phyloP scores from a whole-genome alignment of 64 coral and sea anemone genomes.

The Montipora foliosa region DNA sequence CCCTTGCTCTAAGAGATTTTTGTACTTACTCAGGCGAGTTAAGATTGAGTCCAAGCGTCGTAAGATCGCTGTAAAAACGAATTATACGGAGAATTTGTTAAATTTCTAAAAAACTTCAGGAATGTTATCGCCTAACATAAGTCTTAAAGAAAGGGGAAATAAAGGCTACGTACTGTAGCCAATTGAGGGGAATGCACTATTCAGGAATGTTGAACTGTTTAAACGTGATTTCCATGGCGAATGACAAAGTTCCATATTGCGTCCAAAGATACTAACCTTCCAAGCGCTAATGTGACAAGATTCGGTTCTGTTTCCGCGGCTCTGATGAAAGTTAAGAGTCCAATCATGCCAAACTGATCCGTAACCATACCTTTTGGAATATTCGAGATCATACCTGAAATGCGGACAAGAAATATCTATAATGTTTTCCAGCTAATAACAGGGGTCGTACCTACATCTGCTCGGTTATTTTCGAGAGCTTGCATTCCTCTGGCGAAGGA shows the following conservation, averaged over 20 bases:
- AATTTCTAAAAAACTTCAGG: no score
- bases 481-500: no score
- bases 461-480: background rate
- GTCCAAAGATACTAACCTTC: constrained; percentile 49
- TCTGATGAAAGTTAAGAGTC: constrained; percentile 95
- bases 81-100: no score
- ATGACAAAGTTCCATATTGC: no score
- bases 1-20: background rate
- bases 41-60: constrained; percentile 95
- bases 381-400: constrained; percentile 93
- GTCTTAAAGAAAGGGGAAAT: no score
- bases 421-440: background rate
- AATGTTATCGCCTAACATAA: no score
- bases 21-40: constrained; percentile 97
- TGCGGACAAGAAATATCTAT: background rate
- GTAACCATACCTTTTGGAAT: constrained; percentile 99
- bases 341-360: constrained; percentile 99
- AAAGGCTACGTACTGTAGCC: no score
- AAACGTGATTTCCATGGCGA: no score
- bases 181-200: no score
- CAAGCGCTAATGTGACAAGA: constrained; percentile 91
- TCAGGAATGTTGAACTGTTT: background rate
- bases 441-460: no score
- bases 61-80: constrained; percentile 80
- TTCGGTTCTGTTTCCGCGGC: constrained; percentile 97